phyloP scores from a whole-genome alignment of 1,140 invertebrate species.

The Drosophila subobscura region DNA sequence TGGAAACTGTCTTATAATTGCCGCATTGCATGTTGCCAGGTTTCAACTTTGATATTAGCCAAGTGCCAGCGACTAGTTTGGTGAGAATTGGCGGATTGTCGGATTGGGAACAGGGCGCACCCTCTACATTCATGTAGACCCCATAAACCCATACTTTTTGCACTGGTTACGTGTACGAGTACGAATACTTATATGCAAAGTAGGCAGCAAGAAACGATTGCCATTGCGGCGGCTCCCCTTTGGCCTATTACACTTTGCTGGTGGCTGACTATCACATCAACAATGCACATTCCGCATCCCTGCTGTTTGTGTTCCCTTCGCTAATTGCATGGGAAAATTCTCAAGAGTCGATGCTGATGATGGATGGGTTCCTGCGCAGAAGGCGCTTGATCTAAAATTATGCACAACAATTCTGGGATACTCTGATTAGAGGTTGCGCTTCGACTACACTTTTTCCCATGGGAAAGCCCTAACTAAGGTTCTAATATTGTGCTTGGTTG shows the following conservation, averaged over 20 bases:
- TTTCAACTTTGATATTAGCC: slow-evolving; percentile 77
- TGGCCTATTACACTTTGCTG: slow-evolving; percentile 40
- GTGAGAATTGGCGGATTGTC: slow-evolving; percentile 55
- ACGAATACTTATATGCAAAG: slow-evolving; percentile 37
- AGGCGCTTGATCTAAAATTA: slow-evolving; percentile 42
- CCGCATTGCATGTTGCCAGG: slow-evolving; percentile 67
- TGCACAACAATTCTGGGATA: neutral
- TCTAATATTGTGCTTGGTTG: no score
- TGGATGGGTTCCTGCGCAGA: slow-evolving; percentile 33
- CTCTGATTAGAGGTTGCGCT: slow-evolving; percentile 4
- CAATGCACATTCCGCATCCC: slow-evolving; percentile 62
- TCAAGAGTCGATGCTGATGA: slow-evolving; percentile 32
- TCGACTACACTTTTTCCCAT: no score
- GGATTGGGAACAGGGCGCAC: slow-evolving; percentile 46
- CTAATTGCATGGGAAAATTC: slow-evolving; percentile 76
- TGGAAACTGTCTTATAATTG: slow-evolving; percentile 65
- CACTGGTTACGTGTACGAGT: no score
- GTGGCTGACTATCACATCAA: no score
- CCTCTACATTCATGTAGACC: slow-evolving; percentile 11
- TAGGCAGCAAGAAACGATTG: neutral
- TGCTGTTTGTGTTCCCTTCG: slow-evolving; percentile 46
- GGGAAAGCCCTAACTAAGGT: no score
- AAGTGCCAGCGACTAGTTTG: slow-evolving; percentile 23
- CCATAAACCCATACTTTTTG: no score
- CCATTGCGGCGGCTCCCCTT: slow-evolving; percentile 26